Conservation (phyloP, 2,113 vertebrate species). For the Proterorhinus semilunaris region DNA sequence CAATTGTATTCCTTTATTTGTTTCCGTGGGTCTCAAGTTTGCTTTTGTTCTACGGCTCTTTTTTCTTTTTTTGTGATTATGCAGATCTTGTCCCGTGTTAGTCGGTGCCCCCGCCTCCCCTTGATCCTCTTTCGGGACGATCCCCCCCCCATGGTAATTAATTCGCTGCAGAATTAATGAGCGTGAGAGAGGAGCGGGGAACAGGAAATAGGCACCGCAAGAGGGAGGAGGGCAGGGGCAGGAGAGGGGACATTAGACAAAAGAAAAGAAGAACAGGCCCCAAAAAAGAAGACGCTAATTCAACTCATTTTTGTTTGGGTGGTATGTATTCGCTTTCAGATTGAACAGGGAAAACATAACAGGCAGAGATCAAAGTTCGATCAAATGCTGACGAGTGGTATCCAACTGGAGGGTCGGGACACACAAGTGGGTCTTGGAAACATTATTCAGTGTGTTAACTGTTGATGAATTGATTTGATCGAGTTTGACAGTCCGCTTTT, state of each 20-base stretch:
- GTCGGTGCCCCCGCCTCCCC: constrained; percentile 16
- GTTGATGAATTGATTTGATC: no score
- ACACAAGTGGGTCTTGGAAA: no score
- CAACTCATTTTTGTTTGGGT: background rate
- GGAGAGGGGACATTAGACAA: constrained; percentile 10
- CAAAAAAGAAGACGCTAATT: background rate
- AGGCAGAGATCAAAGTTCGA: no score
- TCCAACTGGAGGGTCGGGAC: no score
- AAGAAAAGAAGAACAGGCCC: background rate
- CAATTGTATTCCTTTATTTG: constrained; percentile 65
- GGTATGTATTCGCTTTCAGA: background rate
- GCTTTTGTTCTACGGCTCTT: constrained; percentile 54
- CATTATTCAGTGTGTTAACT: no score
- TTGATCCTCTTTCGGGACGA: constrained; percentile 58
- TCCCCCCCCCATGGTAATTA: constrained; percentile 56
- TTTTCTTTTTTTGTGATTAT: constrained; percentile 54
- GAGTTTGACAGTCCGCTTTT: no score
- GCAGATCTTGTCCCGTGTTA: constrained; percentile 49
- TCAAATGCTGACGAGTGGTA: no score
- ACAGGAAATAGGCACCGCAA: background rate
- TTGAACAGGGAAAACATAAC: background rate
- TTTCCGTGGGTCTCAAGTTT: constrained; percentile 49
- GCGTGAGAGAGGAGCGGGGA: background rate
- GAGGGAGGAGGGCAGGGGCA: constrained; percentile 26
- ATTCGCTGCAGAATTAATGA: constrained; percentile 72